Conservation (phyloP, 2,888 invertebrate species). For the Drosophila barbarae region DNA sequence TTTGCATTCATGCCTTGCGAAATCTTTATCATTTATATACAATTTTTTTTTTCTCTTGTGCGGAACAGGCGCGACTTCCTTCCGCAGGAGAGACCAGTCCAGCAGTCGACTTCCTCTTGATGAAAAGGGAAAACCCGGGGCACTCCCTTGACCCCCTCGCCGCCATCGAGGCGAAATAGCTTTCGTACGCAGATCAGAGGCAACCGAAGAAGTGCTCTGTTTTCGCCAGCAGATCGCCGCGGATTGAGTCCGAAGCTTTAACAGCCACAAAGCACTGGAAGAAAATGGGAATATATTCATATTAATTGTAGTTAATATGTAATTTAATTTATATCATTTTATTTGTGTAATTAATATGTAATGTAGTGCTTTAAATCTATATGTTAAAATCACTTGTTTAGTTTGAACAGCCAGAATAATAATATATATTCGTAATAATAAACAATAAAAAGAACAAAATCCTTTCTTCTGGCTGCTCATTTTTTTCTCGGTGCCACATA, state of each 20-base stretch:
- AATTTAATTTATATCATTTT: too few species aligned
- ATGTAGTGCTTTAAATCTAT: too few species aligned
- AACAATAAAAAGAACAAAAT: background rate
- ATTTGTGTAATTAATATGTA: too few species aligned
- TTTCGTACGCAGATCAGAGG: constrained; percentile 41
- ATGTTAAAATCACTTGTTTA: too few species aligned
- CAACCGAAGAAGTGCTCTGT: constrained; percentile 1
- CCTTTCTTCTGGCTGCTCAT: background rate
- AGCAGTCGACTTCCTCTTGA: constrained; percentile 46
- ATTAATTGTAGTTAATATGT: too few species aligned
- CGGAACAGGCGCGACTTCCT: constrained; percentile 62
- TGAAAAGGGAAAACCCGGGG: constrained; percentile 18
- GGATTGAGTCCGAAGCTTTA: constrained; percentile 8
- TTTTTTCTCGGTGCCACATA: constrained; percentile 11
- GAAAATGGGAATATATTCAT: background rate
- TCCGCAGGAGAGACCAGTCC: constrained; percentile 37
- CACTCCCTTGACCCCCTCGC: constrained; percentile 5
- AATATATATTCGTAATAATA: background rate
- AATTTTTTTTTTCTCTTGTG: background rate
- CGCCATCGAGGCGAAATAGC: constrained; percentile 3
- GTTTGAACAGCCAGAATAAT: too few species aligned
- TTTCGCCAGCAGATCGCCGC: constrained; percentile 2
- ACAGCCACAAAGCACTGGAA: background rate
- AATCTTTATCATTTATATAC: background rate
- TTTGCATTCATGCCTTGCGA: constrained; percentile 48